These are phyloP conservation scores for Nanger granti DNA, from an alignment of 2,113 vertebrate genomes.

Conservation along the genomic window DNA sequence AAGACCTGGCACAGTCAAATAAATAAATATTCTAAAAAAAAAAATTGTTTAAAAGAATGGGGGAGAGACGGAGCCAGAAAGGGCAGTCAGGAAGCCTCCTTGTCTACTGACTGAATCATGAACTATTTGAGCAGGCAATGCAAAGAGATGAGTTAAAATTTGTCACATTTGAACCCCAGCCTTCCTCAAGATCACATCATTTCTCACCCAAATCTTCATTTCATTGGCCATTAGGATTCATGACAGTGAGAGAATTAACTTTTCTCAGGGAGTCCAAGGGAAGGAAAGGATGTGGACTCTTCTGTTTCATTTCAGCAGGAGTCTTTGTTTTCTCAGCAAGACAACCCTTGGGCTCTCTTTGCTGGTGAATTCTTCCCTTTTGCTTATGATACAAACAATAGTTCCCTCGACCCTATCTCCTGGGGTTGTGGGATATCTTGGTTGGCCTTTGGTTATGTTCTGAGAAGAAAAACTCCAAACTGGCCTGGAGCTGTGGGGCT, in stretches of 20 bases:
- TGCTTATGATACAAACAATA: neutral
- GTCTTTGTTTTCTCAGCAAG: neutral
- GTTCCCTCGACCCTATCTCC: neutral
- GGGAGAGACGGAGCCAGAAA: neutral
- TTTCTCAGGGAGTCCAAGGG: neutral
- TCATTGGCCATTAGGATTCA: neutral
- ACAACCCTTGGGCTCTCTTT: neutral
- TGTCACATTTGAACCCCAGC: neutral
- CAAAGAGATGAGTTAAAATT: neutral
- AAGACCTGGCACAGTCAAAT: neutral
- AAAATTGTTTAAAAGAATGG: neutral
- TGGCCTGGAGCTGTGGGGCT: neutral
- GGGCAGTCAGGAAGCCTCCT: neutral
- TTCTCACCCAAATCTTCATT: neutral
- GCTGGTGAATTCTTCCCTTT: neutral
- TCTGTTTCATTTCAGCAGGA: slow-evolving; percentile 1
- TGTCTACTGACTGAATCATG: neutral
- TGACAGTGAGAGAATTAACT: neutral
- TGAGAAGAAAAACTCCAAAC: neutral
- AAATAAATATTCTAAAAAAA: neutral
- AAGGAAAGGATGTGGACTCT: neutral
- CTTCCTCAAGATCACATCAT: neutral
- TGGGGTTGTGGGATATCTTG: neutral
- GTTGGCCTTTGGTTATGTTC: neutral
- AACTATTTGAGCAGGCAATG: neutral